Evolutionary conservation across 2,888 invertebrate species (phyloP).

Genomic region (Sminthurides aquaticus): DNA sequence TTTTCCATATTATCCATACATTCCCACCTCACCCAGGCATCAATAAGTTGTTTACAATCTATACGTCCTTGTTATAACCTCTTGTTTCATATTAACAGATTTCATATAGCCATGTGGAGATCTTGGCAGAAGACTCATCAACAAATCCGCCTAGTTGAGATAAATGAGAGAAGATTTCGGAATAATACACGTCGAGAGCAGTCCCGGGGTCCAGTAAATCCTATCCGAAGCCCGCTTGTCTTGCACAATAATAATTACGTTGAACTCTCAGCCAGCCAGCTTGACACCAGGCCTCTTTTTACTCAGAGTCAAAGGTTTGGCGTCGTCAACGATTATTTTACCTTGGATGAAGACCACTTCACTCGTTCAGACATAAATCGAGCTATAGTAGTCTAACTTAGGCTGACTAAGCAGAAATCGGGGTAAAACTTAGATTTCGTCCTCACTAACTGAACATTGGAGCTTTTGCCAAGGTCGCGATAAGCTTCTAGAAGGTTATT

Average conservation of each 20-base stretch:
- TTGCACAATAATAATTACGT: neutral
- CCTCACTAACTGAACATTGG: no score
- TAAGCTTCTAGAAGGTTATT: no score
- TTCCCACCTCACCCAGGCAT: no score
- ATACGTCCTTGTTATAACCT: no score
- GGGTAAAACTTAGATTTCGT: no score
- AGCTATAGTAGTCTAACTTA: constrained; percentile 7
- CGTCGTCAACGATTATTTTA: neutral
- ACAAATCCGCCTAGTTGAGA: constrained; percentile 20
- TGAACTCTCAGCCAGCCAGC: neutral
- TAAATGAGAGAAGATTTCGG: constrained; percentile 2
- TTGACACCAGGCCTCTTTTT: neutral
- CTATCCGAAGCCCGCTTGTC: neutral
- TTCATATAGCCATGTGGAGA: constrained; percentile 36
- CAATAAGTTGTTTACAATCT: no score
- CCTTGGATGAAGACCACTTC: constrained; percentile 7
- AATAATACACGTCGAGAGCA: neutral
- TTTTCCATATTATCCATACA: no score
- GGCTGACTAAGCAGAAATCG: no score
- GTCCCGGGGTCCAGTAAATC: neutral
- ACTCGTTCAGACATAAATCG: constrained; percentile 14
- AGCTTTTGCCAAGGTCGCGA: no score
- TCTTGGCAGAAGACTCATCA: constrained; percentile 38
- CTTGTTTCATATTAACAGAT: no score
- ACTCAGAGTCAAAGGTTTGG: neutral